Percentiles rank a stretch among this genome's conserved stretches.
These are phyloP conservation scores for Seladonia tumulorum DNA, from an alignment of 2,888 invertebrate genomes.

Conservation along the genomic window DNA sequence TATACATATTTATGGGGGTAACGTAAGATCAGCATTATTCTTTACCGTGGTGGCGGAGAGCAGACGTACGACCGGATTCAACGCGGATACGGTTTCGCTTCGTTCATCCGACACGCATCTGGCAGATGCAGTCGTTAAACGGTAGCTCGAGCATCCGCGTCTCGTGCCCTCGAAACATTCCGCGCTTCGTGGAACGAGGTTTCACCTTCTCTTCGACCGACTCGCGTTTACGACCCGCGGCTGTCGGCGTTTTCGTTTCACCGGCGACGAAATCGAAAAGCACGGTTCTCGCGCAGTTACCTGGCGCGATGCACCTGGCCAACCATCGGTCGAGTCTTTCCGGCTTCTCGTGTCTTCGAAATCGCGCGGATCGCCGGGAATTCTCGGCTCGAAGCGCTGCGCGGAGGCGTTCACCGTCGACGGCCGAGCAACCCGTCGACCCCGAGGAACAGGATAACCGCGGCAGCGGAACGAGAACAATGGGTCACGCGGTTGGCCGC, in stretches of 20 bases:
- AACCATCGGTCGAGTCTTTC: not conserved
- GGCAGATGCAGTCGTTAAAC: not conserved
- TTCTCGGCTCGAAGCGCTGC: not conserved
- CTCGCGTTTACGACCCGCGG: slow-evolving; percentile 11
- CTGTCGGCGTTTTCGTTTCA: not conserved
- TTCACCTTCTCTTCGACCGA: slow-evolving; percentile 62
- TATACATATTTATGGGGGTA: no score
- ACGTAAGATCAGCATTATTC: no score
- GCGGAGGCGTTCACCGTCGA: not conserved
- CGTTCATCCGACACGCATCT: not conserved
- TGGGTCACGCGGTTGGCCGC: slow-evolving; percentile 21
- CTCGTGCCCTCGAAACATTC: slow-evolving; percentile 60
- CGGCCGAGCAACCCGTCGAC: slow-evolving; percentile 5
- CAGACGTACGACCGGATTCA: no score
- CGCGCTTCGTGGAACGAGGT: slow-evolving; percentile 52
- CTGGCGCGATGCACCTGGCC: slow-evolving; percentile 16
- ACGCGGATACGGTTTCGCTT: no score
- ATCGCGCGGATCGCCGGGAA: not conserved
- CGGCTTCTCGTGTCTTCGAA: not conserved
- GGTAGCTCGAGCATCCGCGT: not conserved
- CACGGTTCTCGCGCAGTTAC: slow-evolving; percentile 24
- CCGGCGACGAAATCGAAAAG: slow-evolving; percentile 37
- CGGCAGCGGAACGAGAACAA: slow-evolving; percentile 28
- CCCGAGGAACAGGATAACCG: slow-evolving; percentile 17
- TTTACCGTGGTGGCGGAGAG: no score